phyloP scores from a whole-genome alignment of 2,888 invertebrate genomes.

The Polydrusus pterygomalis region DNA sequence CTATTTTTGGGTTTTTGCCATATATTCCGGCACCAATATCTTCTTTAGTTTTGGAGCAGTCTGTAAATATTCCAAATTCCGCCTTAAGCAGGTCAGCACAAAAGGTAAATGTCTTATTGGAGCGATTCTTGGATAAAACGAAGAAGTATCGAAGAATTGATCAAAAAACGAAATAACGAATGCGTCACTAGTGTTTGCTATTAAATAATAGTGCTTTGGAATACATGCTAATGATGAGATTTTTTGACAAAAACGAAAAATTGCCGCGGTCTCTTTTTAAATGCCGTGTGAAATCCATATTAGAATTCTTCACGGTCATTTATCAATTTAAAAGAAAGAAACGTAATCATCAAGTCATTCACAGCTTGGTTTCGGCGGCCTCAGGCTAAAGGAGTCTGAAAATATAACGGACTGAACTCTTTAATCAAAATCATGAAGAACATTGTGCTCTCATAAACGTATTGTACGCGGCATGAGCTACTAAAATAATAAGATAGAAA shows the following conservation, averaged over 20 bases:
- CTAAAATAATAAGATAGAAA: too few species aligned
- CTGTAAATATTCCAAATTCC: too few species aligned
- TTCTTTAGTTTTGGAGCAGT: too few species aligned
- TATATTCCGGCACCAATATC: too few species aligned
- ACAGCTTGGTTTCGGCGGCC: not conserved
- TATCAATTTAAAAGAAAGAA: constrained; percentile 34
- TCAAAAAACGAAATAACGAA: too few species aligned
- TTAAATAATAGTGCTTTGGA: not conserved
- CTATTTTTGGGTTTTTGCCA: too few species aligned
- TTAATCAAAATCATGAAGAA: constrained; percentile 19
- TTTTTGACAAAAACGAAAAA: not conserved
- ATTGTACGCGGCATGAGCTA: not conserved
- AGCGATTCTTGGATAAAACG: too few species aligned
- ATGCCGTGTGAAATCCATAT: constrained; percentile 29
- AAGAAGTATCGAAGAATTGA: too few species aligned
- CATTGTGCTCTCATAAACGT: constrained; percentile 14
- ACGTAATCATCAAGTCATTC: constrained; percentile 23
- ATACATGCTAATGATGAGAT: not conserved
- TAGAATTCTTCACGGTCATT: constrained; percentile 23
- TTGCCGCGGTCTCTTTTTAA: constrained; percentile 13
- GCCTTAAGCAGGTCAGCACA: too few species aligned
- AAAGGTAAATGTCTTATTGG: too few species aligned
- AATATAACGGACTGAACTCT: constrained; percentile 26
- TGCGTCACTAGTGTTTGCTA: too few species aligned
- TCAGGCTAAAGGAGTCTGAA: not conserved